Evolutionary conservation across 2,888 invertebrate genomes (phyloP), one percentile per base, ranked within the genome.

Genomic region (Drosophila cracens): DNA sequence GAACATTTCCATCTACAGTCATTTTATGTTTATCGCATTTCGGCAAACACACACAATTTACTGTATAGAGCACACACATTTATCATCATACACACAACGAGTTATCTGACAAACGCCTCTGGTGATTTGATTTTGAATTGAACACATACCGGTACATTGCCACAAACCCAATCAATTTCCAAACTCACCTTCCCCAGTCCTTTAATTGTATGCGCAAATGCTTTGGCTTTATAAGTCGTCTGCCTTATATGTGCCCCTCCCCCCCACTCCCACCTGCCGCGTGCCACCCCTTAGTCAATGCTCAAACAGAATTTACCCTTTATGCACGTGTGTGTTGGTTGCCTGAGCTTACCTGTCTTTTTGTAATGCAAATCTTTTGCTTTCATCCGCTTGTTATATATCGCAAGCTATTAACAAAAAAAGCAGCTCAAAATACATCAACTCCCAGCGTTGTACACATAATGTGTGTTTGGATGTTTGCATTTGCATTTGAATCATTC

Each of bases 361-460:
- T 85, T 89, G 87, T 88, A 89, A 85, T 85, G 85, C 90, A 85
- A 85, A 85, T 85, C 85, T 88, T 85, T 88, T 71, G 89, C 90
- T 85, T 85, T 85, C 85, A 85, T 85, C 89, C 88, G 85, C 87
- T 88, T 88, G 90, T 89, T 85, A 88, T 86, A 83, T 86, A 89
- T 85, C 87, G 86, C 83, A 85, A 76, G 88, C 90, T 85, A 85
- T 85, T 85, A 85, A 89, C 85, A 69, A 65, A 87, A 76, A 67
- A 69, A 27, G 40, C 40, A 34, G 38, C 61, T 25, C 21, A 51
- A 46, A 49, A 63, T 43, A 46, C 59, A 51, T 33, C 60, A 51
- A 56, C 56, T 38, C 51, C 25, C 29, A 33, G 60, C 58, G 65
- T 67, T 25, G 48, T 34, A 16, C 31, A 8, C 46, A 25, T 21